Percentiles rank a stretch among this genome's conserved stretches.
These are phyloP conservation scores for Steinernema carpocapsae DNA, from an alignment of 2,888 invertebrate genomes.

Conservation along the genomic window DNA sequence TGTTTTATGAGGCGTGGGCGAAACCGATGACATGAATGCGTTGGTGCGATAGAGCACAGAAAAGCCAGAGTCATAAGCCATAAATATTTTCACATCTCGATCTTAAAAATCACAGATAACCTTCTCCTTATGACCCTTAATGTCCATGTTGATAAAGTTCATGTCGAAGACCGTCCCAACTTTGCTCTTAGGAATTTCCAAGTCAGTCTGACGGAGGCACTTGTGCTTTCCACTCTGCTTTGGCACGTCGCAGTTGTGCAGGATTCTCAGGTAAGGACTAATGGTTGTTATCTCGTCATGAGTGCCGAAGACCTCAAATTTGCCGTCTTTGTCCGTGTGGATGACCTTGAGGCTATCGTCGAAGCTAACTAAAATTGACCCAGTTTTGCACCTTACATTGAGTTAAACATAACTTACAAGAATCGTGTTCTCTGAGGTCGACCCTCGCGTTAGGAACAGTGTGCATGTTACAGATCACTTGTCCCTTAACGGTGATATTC, in stretches of 20 bases:
- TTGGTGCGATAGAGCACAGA: too few species aligned
- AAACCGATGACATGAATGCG: too few species aligned
- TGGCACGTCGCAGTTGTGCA: conserved; percentile 48
- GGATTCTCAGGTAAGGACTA: conserved; percentile 47
- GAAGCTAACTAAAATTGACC: conserved; percentile 47
- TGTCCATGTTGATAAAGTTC: conserved; percentile 54
- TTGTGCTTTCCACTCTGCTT: conserved; percentile 36
- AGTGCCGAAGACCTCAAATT: conserved; percentile 41
- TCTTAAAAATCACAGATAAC: background rate
- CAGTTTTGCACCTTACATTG: conserved; percentile 23
- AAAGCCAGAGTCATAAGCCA: too few species aligned
- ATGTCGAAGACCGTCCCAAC: conserved; percentile 54
- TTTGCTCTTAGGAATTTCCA: conserved; percentile 47
- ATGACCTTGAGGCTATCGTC: conserved; percentile 44
- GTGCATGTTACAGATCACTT: too few species aligned
- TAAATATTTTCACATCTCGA: too few species aligned
- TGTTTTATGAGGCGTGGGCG: too few species aligned
- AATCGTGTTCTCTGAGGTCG: too few species aligned
- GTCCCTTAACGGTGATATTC: too few species aligned
- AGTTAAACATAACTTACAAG: too few species aligned
- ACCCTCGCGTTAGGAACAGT: too few species aligned
- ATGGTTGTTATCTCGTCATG: conserved; percentile 42
- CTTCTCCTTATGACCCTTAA: conserved; percentile 9
- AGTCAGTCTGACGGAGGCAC: conserved; percentile 40
- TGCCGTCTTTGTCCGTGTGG: conserved; percentile 45